Conservation (phyloP, 1,140 invertebrate genomes). For the Achatina immaculata region DNA sequence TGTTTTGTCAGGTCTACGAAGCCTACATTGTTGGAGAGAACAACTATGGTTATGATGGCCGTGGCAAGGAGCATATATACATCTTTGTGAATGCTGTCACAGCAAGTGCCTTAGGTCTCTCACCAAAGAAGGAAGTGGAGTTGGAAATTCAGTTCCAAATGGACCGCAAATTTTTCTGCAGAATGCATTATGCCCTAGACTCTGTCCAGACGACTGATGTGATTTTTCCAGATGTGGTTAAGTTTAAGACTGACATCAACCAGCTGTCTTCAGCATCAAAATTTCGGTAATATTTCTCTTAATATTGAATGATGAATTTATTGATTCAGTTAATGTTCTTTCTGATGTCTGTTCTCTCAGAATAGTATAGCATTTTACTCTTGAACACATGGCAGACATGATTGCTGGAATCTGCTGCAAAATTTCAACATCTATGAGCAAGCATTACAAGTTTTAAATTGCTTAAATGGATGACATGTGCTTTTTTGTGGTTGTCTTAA, state of each 20-base stretch:
- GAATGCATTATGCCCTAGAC: slow-evolving; percentile 66
- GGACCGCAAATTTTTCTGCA: slow-evolving; percentile 60
- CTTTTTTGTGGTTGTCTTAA: too few relatives aligned
- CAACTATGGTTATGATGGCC: slow-evolving; percentile 62
- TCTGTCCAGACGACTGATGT: slow-evolving; percentile 56
- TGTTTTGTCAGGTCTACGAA: slow-evolving; percentile 66
- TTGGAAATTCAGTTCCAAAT: slow-evolving; percentile 68
- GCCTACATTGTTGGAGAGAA: slow-evolving; percentile 57
- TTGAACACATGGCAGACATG: too few relatives aligned
- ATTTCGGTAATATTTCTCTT: slow-evolving; percentile 48
- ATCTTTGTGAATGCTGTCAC: slow-evolving; percentile 53
- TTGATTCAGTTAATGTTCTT: neutral
- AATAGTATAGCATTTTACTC: too few relatives aligned
- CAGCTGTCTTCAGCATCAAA: slow-evolving; percentile 47
- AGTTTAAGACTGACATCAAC: slow-evolving; percentile 56
- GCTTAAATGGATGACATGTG: too few relatives aligned
- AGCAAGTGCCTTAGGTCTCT: slow-evolving; percentile 50
- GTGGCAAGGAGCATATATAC: slow-evolving; percentile 63
- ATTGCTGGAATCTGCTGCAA: too few relatives aligned
- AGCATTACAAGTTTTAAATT: too few relatives aligned
- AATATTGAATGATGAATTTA: neutral
- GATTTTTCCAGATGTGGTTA: slow-evolving; percentile 64
- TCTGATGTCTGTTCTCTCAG: too few relatives aligned
- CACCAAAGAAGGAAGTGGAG: slow-evolving; percentile 30
- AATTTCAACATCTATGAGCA: too few relatives aligned